Conservation (phyloP, 2,888 invertebrate species). For the Invenusta paracnida region DNA sequence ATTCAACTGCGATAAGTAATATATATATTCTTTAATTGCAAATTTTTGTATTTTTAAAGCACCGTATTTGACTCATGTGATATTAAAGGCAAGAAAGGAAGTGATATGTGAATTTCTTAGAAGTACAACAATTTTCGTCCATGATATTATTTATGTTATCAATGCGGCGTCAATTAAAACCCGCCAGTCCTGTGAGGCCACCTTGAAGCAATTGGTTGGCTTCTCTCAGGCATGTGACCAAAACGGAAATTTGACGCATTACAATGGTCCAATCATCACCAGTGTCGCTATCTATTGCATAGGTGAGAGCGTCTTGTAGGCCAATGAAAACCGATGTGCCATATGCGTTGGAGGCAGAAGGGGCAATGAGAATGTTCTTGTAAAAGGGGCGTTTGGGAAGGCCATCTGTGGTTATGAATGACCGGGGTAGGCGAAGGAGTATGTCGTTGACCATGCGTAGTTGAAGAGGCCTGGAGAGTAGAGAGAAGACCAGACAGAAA, state of each 20-base stretch:
- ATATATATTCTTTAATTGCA: too few relatives aligned
- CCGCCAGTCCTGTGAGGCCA: neutral
- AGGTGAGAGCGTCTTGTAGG: conserved; percentile 20
- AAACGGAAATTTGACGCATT: neutral
- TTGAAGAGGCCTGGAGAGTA: neutral
- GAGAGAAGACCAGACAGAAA: neutral
- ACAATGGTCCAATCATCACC: neutral
- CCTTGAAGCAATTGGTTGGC: neutral
- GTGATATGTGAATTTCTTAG: too few relatives aligned
- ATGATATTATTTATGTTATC: too few relatives aligned
- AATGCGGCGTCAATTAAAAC: neutral
- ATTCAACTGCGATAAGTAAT: too few relatives aligned
- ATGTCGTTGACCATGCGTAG: conserved; percentile 33
- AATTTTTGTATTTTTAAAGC: too few relatives aligned
- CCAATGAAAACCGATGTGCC: neutral
- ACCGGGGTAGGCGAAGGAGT: neutral
- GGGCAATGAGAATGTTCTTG: conserved; percentile 36
- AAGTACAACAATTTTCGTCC: too few relatives aligned
- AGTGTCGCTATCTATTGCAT: neutral
- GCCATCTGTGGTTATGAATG: conserved; percentile 12
- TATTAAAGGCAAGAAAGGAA: too few relatives aligned
- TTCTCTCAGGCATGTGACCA: neutral
- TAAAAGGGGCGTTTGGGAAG: conserved; percentile 31
- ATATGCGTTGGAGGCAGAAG: neutral
- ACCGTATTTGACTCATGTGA: too few relatives aligned